Conservation (phyloP, 1,140 invertebrate genomes). For the Mactra quadrangularis region DNA sequence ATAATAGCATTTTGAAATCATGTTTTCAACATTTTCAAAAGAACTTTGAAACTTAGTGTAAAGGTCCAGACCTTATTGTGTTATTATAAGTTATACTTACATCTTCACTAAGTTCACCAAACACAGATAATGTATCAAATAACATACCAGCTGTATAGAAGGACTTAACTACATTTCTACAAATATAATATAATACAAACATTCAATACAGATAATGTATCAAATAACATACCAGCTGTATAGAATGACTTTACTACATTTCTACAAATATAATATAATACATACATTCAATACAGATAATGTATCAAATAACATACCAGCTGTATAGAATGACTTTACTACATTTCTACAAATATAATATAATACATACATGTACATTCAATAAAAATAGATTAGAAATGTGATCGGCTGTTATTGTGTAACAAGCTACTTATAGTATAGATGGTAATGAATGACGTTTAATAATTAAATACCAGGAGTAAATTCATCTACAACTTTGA, state of each 20-base stretch:
- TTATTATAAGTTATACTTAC: slow-evolving; percentile 83
- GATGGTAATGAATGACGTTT: no score
- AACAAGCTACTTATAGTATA: no score
- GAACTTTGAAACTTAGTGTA: no score
- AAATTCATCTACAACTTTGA: no score
- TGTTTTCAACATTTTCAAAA: no score
- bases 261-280: slow-evolving; percentile 85
- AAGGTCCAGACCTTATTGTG: no score
- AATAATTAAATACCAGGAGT: no score
- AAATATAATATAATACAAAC: slow-evolving; percentile 69
- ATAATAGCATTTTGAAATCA: no score
- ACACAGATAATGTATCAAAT: slow-evolving; percentile 95
- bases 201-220: slow-evolving; percentile 93
- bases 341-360: slow-evolving; percentile 89
- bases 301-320: slow-evolving; percentile 97
- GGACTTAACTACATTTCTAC: slow-evolving; percentile 96
- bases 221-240: slow-evolving; percentile 96
- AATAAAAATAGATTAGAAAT: no score
- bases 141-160: slow-evolving; percentile 98
- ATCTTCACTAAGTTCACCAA: slow-evolving; percentile 96
- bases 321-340: slow-evolving; percentile 98
- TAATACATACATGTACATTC: neutral
- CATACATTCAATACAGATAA: slow-evolving; percentile 89
- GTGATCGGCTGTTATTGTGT: no score
- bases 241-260: slow-evolving; percentile 99